Percentiles rank a stretch among this genome's conserved stretches.
These are phyloP conservation scores for Anisognathus igniventris DNA, from an alignment of 2,797 vertebrate species.

Conservation along the genomic window DNA sequence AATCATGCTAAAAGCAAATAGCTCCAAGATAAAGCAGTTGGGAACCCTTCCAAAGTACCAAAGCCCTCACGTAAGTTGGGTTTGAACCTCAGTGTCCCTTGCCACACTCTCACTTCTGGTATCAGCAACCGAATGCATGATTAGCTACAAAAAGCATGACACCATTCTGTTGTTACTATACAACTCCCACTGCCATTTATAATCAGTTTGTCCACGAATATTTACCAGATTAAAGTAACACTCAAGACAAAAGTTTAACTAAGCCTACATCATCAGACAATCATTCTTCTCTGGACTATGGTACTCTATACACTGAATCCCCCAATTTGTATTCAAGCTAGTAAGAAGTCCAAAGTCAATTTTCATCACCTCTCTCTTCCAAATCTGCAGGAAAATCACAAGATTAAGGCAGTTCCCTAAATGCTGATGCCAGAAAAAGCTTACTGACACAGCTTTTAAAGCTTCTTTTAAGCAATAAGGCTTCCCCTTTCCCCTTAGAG, in stretches of 20 bases:
- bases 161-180: neutral
- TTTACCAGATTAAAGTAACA: neutral
- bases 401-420: neutral
- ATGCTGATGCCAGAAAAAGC: neutral
- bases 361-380: neutral
- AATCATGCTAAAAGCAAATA: neutral
- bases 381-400: neutral
- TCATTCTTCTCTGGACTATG: neutral
- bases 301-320: neutral
- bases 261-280: neutral
- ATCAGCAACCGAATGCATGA: neutral
- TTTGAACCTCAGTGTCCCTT: neutral
- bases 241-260: neutral
- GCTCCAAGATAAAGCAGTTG: neutral
- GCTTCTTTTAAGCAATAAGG: neutral
- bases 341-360: neutral
- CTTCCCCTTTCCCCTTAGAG: neutral
- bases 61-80: accelerated
- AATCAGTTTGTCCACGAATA: neutral
- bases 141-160: neutral
- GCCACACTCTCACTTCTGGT: neutral
- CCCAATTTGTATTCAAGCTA: neutral
- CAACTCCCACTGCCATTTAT: neutral
- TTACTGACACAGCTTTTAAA: neutral
- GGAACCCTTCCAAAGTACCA: neutral